Conservation (phyloP, 2,797 vertebrate genomes). For the Halcyon badia region DNA sequence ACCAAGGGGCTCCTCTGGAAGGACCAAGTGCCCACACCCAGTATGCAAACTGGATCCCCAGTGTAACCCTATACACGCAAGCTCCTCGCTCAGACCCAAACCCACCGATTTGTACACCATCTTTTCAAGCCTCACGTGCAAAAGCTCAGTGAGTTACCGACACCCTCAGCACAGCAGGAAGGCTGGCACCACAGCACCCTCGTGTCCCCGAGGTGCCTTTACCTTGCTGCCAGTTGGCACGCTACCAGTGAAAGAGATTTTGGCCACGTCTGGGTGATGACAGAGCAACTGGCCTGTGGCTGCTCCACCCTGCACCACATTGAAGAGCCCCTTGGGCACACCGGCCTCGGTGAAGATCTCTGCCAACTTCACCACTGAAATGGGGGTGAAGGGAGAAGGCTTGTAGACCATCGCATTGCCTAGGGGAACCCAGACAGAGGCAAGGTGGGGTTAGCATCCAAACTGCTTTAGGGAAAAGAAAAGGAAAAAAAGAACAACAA, state of each 20-base stretch:
- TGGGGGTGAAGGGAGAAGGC: conserved; percentile 93
- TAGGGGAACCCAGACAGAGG: conserved; percentile 57
- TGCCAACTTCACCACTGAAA: conserved; percentile 90
- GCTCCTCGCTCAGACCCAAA: not conserved
- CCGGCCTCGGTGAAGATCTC: conserved; percentile 94
- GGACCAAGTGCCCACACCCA: not conserved
- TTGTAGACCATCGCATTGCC: conserved; percentile 97
- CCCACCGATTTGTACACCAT: accelerated
- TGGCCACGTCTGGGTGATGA: conserved; percentile 90
- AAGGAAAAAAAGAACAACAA: not conserved
- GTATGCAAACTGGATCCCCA: not conserved
- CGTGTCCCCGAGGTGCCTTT: not conserved
- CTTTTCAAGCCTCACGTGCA: not conserved
- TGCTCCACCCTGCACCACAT: conserved; percentile 93
- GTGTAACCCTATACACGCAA: accelerated
- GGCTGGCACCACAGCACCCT: not conserved
- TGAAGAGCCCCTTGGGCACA: conserved; percentile 92
- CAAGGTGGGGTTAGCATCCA: not conserved
- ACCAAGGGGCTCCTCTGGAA: not conserved
- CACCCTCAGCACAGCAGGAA: no score
- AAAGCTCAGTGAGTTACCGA: not conserved
- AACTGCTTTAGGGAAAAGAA: not conserved
- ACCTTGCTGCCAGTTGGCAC: conserved; percentile 96
- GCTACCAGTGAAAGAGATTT: conserved; percentile 97
- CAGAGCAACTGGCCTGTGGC: conserved; percentile 93